phyloP scores from a whole-genome alignment of 1,140 invertebrate genomes.

The Cepaea nemoralis region DNA sequence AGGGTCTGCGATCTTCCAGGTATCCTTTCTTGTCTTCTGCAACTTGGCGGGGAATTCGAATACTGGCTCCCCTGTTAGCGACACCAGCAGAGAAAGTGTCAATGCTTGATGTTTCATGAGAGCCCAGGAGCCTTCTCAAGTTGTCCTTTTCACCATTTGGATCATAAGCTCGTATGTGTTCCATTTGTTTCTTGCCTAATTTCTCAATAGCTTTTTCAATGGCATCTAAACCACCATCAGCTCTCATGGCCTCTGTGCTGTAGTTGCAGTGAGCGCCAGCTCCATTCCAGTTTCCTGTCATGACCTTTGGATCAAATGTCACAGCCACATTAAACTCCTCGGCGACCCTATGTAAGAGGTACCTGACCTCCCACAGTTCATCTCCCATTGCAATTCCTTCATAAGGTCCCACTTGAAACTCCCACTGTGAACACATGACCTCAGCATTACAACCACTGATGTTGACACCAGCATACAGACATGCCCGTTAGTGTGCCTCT shows the following conservation, averaged over 20 bases:
- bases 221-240: slow-evolving; percentile 81
- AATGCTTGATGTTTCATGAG: slow-evolving; percentile 72
- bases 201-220: slow-evolving; percentile 79
- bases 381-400: slow-evolving; percentile 84
- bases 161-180: slow-evolving; percentile 92
- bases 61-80: slow-evolving; percentile 73
- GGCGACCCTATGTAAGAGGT: slow-evolving; percentile 85
- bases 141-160: slow-evolving; percentile 76
- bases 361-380: slow-evolving; percentile 90
- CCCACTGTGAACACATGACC: slow-evolving; percentile 86
- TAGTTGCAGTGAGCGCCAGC: slow-evolving; percentile 91
- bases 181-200: slow-evolving; percentile 84
- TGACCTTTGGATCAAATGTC: slow-evolving; percentile 90
- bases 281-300: slow-evolving; percentile 89
- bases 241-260: slow-evolving; percentile 89
- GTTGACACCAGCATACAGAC: slow-evolving; percentile 88
- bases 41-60: slow-evolving; percentile 76
- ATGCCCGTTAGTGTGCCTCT: slow-evolving; percentile 83
- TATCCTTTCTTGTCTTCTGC: slow-evolving; percentile 92
- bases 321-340: slow-evolving; percentile 93
- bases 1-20: slow-evolving; percentile 91
- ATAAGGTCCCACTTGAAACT: slow-evolving; percentile 72
- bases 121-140: slow-evolving; percentile 72
- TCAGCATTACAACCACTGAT: slow-evolving; percentile 93
- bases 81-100: slow-evolving; percentile 73